Base-by-base conservation (phyloP, 2,113 vertebrate species). In the Rhodinocichla rosea region DNA sequence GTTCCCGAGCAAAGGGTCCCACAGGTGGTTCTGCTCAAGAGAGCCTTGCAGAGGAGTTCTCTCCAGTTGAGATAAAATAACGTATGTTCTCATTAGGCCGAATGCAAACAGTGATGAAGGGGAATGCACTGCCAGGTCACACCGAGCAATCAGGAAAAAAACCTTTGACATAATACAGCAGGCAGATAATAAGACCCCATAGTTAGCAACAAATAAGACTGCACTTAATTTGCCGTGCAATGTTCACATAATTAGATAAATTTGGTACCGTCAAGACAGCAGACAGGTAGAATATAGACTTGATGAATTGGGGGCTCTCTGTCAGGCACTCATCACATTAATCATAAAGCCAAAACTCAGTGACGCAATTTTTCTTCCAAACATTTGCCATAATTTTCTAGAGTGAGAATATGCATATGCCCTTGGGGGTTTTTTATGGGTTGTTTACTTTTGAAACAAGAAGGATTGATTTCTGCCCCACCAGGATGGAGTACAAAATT, bases 251-350 rank as follows among this genome's bases (percentile, higher is more conserved):
- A 99, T 98, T 98, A 98, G 98, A 96, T 94, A 96, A 97, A 98
- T 98, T 97, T 98, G 98, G 98, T 89, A 89, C 90, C 11, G 2
- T 96, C 91, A 89, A 94, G 97, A 89, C 89, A 90, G 96, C 92
- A 96, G 98, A 97, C 95, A 97, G 97, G 97, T 87, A 94, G 94
- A 98, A 97, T 95, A 96, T 53, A 95, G 97, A 95, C 92, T 97
- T 99, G 98, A 99, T 98, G 98, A 98, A 99, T 98, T 96, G 94
- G 97, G 94, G 97, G 95, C 83, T 86, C 96, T 94, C 96, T 97
- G 93, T 98, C 97, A 98, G 94, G 97, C 96, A 98, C 97, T 2
- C 56, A 96, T 98, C 97, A 98, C 97, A 98, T 98, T 98, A 98
- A 98, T 98, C 98, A 99, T 89, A 71, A 95, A 95, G 95, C 97